Conservation (phyloP, 2,888 invertebrate genomes). For the Acronicta aceris region DNA sequence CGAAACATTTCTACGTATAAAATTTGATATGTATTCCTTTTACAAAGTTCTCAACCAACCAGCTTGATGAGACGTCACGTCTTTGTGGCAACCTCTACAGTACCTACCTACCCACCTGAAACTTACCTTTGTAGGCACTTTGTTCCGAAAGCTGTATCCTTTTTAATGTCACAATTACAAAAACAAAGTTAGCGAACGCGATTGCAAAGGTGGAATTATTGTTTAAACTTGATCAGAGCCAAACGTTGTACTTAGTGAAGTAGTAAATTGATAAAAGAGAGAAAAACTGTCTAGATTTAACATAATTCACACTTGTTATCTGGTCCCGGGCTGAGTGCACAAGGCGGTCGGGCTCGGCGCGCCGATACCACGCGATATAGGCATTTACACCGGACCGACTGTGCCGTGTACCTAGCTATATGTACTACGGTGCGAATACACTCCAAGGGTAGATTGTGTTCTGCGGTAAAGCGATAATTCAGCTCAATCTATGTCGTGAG, state of each 20-base stretch:
- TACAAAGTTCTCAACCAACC: no score
- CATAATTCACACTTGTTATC: conserved; percentile 86
- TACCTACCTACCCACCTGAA: no score
- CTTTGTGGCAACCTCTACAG: no score
- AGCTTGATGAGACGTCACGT: no score
- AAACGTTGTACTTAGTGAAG: conserved; percentile 77
- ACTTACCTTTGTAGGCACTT: conserved; percentile 5
- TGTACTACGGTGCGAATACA: conserved; percentile 37
- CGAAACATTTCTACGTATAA: no score
- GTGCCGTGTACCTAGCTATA: conserved; percentile 13
- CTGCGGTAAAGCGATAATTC: conserved; percentile 89
- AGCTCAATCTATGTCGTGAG: conserved; percentile 89
- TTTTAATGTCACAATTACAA: conserved; percentile 33
- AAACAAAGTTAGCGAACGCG: conserved; percentile 33
- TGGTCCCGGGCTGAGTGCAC: conserved; percentile 75
- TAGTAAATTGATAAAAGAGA: conserved; percentile 81
- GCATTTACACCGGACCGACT: conserved; percentile 28
- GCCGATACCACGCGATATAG: conserved; percentile 51
- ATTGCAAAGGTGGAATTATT: conserved; percentile 59
- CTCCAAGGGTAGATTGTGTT: conserved; percentile 82
- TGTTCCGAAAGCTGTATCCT: conserved; percentile 11
- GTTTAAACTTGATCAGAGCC: conserved; percentile 75
- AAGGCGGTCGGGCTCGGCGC: conserved; percentile 65
- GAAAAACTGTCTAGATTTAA: conserved; percentile 81
- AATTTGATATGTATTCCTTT: no score